Base-by-base conservation (phyloP, 2,888 invertebrate genomes). In the Osmoderma eremita region DNA sequence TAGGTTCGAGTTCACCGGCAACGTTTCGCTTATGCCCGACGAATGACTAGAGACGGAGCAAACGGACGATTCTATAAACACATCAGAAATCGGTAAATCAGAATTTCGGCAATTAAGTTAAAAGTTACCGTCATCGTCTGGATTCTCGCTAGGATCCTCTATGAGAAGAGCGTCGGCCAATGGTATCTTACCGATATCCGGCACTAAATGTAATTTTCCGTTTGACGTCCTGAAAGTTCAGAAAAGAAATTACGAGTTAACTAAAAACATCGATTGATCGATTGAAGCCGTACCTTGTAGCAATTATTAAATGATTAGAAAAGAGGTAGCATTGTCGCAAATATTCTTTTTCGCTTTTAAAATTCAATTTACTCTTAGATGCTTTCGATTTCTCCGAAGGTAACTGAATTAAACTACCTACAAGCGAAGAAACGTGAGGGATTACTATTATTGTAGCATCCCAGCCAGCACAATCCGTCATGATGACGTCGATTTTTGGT, bases 271-370 rank as follows among this genome's bases (percentile, higher is more conserved):
- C 12, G 8, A 10, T 42, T 12, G 18, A 38, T 36, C 39, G 2
- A 20, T 15, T 41, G 13, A n/a, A 20, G 5, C 54, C 51, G 75
- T 86, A 87, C 83, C 91, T 86, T 1, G 93, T 95, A 1, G 94
- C 92, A 54, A 95, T 85, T 71, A 96, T 89, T 72, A 95, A 85
- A 80, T 95, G 94, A 84, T 95, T 95, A 70, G 95, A 94, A 84
- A 96, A 96, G 17, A 96, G 87, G 79, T 94, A 96, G 72, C 95
- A 94, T 79, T 95, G 95, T 0, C 95, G 86, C 1, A 90, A 82
- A 5, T 86, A 84, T 78, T 91, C 91, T 75, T 90, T 90, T 75
- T 91, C 91, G 63, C 84, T 84, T 75, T 88, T 88, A 75, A 90
- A 88, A 54, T 88, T 87, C 15, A 88, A 77, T 70, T 89, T 85